These are phyloP conservation scores for Zootoca vivipara DNA, from an alignment of 2,113 vertebrate species.

Conservation along the genomic window DNA sequence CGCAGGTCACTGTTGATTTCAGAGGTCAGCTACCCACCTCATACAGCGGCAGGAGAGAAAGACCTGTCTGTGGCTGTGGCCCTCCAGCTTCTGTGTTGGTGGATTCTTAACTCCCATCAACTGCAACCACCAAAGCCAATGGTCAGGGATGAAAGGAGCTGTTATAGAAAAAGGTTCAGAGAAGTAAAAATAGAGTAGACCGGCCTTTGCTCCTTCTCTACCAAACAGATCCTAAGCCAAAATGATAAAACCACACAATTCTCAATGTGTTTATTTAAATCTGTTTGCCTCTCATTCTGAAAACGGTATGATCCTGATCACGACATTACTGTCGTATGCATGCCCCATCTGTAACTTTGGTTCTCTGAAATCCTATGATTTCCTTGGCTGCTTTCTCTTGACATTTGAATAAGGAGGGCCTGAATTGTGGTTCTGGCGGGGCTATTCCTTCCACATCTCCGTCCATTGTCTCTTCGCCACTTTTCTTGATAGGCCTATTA, in stretches of 20 bases:
- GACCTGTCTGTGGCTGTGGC: too few species aligned
- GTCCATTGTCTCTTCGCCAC: constrained; percentile 21
- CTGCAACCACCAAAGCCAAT: too few species aligned
- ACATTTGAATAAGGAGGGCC: constrained; percentile 4
- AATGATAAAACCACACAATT: neutral
- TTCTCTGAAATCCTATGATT: constrained; percentile 9
- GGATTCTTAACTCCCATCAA: too few species aligned
- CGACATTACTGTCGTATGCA: neutral
- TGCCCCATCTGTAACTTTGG: neutral
- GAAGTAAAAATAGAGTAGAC: neutral
- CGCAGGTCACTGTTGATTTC: neutral
- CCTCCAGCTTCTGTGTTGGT: too few species aligned
- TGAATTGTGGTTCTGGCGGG: neutral
- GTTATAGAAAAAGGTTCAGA: neutral
- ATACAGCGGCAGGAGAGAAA: too few species aligned
- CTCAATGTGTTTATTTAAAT: neutral
- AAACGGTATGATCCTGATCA: neutral
- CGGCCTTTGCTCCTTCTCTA: neutral
- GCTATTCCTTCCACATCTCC: neutral
- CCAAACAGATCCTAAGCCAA: neutral
- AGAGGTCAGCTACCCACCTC: too few species aligned
- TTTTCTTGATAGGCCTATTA: constrained; percentile 44
- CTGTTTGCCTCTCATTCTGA: neutral
- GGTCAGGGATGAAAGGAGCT: too few species aligned
- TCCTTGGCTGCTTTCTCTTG: constrained; percentile 4